Evolutionary conservation across 2,888 invertebrate species (phyloP).

Genomic region (Aphelenchoides bicaudatus): DNA sequence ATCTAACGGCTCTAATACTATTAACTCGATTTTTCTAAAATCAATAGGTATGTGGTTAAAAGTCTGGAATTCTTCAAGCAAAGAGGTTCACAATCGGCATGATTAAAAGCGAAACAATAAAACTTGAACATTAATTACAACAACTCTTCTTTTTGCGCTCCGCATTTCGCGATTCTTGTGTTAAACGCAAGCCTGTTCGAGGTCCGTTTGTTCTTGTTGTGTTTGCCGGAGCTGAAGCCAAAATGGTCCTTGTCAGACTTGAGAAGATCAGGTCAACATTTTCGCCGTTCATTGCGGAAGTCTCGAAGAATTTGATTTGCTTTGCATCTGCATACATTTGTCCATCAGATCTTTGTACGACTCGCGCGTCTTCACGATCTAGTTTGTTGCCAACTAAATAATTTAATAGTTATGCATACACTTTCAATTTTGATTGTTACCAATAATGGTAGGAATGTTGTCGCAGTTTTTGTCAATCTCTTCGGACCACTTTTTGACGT

Average conservation of each 20-base stretch:
- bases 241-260: background rate
- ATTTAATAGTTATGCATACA: slow-evolving; percentile 9
- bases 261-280: slow-evolving; percentile 22
- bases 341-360: slow-evolving; percentile 93
- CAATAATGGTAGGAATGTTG: slow-evolving; percentile 63
- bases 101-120: background rate
- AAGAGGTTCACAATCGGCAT: too few species aligned
- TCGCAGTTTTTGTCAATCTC: slow-evolving; percentile 99
- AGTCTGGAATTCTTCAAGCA: too few species aligned
- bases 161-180: background rate
- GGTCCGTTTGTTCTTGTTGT: slow-evolving; percentile 2
- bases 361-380: slow-evolving; percentile 87
- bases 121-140: slow-evolving; percentile 1
- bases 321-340: slow-evolving; percentile 93
- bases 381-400: slow-evolving; percentile 84
- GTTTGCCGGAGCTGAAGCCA: background rate
- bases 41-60: too few species aligned
- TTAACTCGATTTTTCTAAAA: too few species aligned
- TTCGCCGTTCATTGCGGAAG: slow-evolving; percentile 61
- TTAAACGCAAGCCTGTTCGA: background rate
- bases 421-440: slow-evolving; percentile 22
- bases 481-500: slow-evolving; percentile 96
- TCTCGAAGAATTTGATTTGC: slow-evolving; percentile 93
- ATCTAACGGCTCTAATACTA: too few species aligned
- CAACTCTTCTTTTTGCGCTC: background rate